These are phyloP conservation scores for Macquaria australasica DNA, from an alignment of 2,113 vertebrate genomes.

Conservation along the genomic window DNA sequence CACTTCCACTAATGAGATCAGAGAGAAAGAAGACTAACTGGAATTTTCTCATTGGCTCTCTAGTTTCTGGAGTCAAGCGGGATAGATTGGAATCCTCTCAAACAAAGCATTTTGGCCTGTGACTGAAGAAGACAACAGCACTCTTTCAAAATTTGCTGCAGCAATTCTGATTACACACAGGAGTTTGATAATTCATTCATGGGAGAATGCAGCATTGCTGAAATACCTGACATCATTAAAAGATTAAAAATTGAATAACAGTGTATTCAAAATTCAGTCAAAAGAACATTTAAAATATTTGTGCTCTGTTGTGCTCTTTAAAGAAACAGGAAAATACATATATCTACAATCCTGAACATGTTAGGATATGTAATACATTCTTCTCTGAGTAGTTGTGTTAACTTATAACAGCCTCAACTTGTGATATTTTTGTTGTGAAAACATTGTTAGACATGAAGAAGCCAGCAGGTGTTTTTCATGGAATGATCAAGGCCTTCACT, in stretches of 20 bases:
- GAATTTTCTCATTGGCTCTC: slow-evolving; percentile 51
- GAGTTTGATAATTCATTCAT: neutral
- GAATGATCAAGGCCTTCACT: slow-evolving; percentile 1
- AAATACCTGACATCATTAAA: neutral
- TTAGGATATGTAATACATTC: neutral
- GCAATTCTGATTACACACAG: neutral
- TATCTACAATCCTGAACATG: neutral
- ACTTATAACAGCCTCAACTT: neutral
- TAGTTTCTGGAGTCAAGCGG: slow-evolving; percentile 32
- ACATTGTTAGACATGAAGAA: slow-evolving; percentile 31
- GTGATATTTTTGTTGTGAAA: slow-evolving; percentile 31
- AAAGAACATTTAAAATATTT: neutral
- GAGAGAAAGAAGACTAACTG: slow-evolving; percentile 43
- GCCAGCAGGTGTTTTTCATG: slow-evolving; percentile 4
- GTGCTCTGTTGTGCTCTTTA: neutral
- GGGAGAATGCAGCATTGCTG: neutral
- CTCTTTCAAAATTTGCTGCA: slow-evolving; percentile 5
- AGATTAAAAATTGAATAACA: neutral
- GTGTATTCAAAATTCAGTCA: neutral
- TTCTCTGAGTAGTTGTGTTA: neutral
- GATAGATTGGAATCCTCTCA: slow-evolving; percentile 41
- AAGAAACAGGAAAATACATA: neutral
- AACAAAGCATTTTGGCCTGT: slow-evolving; percentile 31
- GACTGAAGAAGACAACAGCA: slow-evolving; percentile 20
- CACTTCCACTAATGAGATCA: slow-evolving; percentile 54